Conservation (phyloP, 2,888 invertebrate species). For the Drosophila yooni region DNA sequence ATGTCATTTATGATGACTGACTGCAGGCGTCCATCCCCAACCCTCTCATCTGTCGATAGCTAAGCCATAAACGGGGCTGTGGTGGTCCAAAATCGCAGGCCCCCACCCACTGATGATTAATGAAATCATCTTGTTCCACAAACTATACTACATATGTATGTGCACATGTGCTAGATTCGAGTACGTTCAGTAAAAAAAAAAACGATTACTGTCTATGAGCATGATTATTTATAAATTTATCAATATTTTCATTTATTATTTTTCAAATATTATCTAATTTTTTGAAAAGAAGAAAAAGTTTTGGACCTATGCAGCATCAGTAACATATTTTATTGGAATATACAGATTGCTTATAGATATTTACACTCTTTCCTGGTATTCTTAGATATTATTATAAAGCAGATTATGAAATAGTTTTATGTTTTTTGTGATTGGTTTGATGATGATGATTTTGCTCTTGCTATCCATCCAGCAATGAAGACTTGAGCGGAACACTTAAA, state of each 20-base stretch:
- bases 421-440: background rate
- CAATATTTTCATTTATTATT: background rate
- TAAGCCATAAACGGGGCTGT: conserved; percentile 32
- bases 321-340: background rate
- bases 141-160: background rate
- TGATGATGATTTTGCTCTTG: background rate
- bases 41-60: conserved; percentile 47
- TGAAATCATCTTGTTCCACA: conserved; percentile 9
- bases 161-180: background rate
- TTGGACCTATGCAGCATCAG: background rate
- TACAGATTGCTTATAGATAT: background rate
- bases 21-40: conserved; percentile 24
- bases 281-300: background rate
- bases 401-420: background rate
- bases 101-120: conserved; percentile 49
- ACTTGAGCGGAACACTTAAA: conserved; percentile 89
- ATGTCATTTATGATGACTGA: conserved; percentile 31
- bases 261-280: background rate
- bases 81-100: conserved; percentile 28
- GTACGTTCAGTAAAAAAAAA: background rate
- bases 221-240: background rate
- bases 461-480: conserved; percentile 73
- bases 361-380: background rate
- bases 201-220: too few relatives aligned
- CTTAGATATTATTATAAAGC: background rate